phyloP scores from a whole-genome alignment of 2,888 invertebrate genomes.

The Lasioglossum calceatum region DNA sequence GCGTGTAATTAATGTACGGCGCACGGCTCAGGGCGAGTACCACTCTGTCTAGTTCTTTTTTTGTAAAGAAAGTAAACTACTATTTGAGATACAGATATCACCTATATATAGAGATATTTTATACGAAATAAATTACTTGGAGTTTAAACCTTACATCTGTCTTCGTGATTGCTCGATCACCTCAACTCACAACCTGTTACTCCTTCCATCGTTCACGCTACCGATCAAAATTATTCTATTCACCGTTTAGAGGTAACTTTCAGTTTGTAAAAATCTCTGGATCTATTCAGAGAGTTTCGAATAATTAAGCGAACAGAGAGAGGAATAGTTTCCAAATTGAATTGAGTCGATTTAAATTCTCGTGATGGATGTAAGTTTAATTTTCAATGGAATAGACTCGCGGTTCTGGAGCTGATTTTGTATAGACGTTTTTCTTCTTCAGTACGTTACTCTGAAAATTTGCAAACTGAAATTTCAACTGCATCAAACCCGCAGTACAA shows the following conservation, averaged over 20 bases:
- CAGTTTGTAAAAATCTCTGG: neutral
- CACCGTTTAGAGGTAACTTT: neutral
- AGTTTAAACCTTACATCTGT: slow-evolving; percentile 64
- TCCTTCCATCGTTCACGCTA: neutral
- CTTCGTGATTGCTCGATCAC: neutral
- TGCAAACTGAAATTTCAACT: neutral
- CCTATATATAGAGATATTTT: slow-evolving; percentile 81
- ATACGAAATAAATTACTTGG: slow-evolving; percentile 79
- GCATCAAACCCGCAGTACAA: too few species aligned
- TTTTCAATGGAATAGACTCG: neutral
- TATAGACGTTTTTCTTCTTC: neutral
- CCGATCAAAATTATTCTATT: slow-evolving; percentile 1
- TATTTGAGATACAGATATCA: slow-evolving; percentile 77
- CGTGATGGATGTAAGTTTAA: slow-evolving; percentile 4
- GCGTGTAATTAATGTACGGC: slow-evolving; percentile 45
- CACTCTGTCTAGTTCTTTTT: slow-evolving; percentile 77
- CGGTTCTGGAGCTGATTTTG: neutral
- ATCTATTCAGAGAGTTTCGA: neutral
- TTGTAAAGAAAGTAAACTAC: slow-evolving; percentile 80
- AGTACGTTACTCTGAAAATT: neutral
- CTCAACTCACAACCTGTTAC: neutral
- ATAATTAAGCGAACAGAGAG: neutral
- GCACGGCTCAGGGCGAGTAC: slow-evolving; percentile 76
- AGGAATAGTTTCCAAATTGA: neutral
- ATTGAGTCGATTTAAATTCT: slow-evolving; percentile 3